These are phyloP conservation scores for Acrocephalus arundinaceus DNA, from an alignment of 2,113 vertebrate genomes.

Conservation along the genomic window DNA sequence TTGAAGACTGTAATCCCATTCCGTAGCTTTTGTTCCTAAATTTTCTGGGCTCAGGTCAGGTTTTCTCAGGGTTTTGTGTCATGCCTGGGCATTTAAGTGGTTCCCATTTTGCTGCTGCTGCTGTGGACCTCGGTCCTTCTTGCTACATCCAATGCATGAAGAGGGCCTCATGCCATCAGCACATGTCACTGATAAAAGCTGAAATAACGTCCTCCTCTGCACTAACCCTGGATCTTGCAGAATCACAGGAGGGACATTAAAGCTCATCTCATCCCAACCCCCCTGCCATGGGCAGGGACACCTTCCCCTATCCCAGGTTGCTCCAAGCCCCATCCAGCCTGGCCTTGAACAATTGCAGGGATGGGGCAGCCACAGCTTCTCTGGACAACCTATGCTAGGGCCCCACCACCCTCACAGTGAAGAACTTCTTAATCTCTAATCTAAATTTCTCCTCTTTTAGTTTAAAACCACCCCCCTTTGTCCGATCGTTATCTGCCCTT, in stretches of 20 bases:
- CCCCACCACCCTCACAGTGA: neutral
- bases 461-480: neutral
- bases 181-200: neutral
- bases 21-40: neutral
- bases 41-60: neutral
- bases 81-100: neutral
- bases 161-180: neutral
- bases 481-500: neutral
- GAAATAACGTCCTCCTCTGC: neutral
- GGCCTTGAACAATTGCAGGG: neutral
- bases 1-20: neutral
- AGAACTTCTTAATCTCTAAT: neutral
- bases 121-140: neutral
- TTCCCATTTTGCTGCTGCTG: neutral
- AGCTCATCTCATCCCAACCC: neutral
- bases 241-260: neutral
- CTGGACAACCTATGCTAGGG: neutral
- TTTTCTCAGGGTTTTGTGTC: neutral
- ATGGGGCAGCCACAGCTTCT: neutral
- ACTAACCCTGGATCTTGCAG: neutral
- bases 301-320: rapidly evolving
- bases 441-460: neutral
- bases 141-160: rapidly evolving
- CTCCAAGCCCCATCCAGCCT: neutral
- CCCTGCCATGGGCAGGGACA: neutral